A percentile compares a stretch with the other conserved stretches of the same genome.
phyloP scores from a whole-genome alignment of 2,797 vertebrate genomes.

The Astyanax mexicanus region DNA sequence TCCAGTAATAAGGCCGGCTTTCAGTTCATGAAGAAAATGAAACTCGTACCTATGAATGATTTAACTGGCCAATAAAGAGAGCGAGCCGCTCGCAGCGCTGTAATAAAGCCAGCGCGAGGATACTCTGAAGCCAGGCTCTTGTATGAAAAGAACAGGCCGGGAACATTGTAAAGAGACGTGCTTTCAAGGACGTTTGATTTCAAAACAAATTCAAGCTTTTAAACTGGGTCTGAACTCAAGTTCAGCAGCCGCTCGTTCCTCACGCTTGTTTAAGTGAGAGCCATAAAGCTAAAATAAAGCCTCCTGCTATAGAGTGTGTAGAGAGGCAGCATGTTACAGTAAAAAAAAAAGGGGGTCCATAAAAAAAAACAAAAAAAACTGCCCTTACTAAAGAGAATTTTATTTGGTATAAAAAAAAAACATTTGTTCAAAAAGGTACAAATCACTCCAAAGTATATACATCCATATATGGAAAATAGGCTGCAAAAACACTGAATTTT shows the following conservation, averaged over 20 bases:
- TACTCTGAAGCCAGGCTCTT: constrained; percentile 13
- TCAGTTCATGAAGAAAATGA: constrained; percentile 71
- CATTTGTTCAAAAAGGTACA: too few species aligned
- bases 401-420: too few species aligned
- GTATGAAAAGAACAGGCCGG: neutral
- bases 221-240: constrained; percentile 14
- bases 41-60: constrained; percentile 66
- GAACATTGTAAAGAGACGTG: constrained; percentile 10
- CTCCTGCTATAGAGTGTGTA: neutral
- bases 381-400: too few species aligned
- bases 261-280: constrained; percentile 11
- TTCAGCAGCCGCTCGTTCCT: neutral
- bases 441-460: too few species aligned
- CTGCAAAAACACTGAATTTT: too few species aligned
- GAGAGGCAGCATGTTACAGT: neutral
- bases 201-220: constrained; percentile 18
- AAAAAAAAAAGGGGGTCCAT: neutral
- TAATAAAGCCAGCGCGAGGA: constrained; percentile 62
- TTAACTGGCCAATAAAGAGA: constrained; percentile 67
- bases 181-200: constrained; percentile 28
- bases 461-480: too few species aligned
- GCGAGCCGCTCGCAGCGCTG: constrained; percentile 43
- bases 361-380: too few species aligned
- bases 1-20: constrained; percentile 53
- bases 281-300: constrained; percentile 21